Conservation (phyloP, 2,888 invertebrate species). For the Melanotus villosus region DNA sequence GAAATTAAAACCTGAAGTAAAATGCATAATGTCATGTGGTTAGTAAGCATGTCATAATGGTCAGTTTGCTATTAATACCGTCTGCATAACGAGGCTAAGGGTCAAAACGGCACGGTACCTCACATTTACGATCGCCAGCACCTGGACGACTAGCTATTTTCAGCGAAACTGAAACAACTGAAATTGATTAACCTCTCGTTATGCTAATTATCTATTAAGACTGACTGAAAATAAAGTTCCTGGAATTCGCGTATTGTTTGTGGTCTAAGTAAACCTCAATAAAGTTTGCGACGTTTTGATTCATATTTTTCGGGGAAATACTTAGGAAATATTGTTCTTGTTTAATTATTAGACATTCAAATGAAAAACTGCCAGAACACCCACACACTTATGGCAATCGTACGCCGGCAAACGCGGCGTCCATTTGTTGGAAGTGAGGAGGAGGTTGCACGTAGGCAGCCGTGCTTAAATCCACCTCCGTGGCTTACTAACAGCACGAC, state of each 20-base stretch:
- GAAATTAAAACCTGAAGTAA: background rate
- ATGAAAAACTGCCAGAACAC: background rate
- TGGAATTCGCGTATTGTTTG: conserved; percentile 10
- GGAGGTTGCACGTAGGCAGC: conserved; percentile 44
- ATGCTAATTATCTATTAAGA: conserved; percentile 11
- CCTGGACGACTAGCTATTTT: conserved; percentile 17
- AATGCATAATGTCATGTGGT: background rate
- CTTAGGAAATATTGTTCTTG: background rate
- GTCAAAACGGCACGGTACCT: background rate
- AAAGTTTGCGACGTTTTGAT: background rate
- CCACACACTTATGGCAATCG: background rate
- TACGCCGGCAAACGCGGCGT: too few species aligned
- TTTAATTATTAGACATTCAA: background rate
- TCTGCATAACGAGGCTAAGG: conserved; percentile 2
- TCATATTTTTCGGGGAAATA: background rate
- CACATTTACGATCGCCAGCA: conserved; percentile 17
- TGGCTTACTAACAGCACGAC: background rate
- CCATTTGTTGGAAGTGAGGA: conserved; percentile 40
- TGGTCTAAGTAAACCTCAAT: background rate
- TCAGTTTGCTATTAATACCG: conserved; percentile 15
- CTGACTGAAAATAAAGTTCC: conserved; percentile 6
- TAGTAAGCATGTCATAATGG: conserved; percentile 9
- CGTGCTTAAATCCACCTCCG: conserved; percentile 19
- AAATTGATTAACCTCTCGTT: conserved; percentile 15
- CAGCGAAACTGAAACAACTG: conserved; percentile 13